Evolutionary conservation across 2,113 vertebrate genomes (phyloP).

Genomic region (Clarias macrocephalus): DNA sequence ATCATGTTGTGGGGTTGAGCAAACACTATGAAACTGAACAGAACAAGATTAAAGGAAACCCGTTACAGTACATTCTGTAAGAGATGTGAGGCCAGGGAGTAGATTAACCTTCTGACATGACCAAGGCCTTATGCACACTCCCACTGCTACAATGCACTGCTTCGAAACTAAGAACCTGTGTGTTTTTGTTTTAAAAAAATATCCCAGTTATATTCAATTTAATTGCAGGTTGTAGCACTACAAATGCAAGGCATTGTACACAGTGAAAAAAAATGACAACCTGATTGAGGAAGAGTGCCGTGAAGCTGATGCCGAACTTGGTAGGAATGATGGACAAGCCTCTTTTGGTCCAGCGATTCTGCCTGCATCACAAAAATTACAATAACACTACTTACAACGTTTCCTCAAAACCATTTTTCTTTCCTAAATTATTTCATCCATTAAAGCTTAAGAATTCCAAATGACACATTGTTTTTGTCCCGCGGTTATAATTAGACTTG

Average conservation of each 20-base stretch:
- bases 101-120: not conserved
- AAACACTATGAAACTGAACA: not conserved
- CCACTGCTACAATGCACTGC: not conserved
- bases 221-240: not conserved
- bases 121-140: not conserved
- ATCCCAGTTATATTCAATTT: not conserved
- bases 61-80: not conserved
- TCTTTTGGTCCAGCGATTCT: conserved; percentile 94
- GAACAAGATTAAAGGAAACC: not conserved
- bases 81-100: not conserved
- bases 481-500: not conserved
- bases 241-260: not conserved
- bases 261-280: conserved; percentile 61
- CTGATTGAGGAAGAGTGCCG: conserved; percentile 88
- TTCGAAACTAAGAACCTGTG: not conserved
- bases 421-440: not conserved
- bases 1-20: not conserved
- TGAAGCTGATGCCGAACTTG: conserved; percentile 93
- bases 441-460: not conserved
- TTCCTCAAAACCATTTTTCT: not conserved
- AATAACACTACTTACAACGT: not conserved
- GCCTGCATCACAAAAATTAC: conserved; percentile 65
- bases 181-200: not conserved
- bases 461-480: not conserved
- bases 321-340: conserved; percentile 90